Evolutionary conservation across 2,888 invertebrate genomes (phyloP), one percentile per base, ranked within the genome.

Genomic region (Keiferia lycopersicella): DNA sequence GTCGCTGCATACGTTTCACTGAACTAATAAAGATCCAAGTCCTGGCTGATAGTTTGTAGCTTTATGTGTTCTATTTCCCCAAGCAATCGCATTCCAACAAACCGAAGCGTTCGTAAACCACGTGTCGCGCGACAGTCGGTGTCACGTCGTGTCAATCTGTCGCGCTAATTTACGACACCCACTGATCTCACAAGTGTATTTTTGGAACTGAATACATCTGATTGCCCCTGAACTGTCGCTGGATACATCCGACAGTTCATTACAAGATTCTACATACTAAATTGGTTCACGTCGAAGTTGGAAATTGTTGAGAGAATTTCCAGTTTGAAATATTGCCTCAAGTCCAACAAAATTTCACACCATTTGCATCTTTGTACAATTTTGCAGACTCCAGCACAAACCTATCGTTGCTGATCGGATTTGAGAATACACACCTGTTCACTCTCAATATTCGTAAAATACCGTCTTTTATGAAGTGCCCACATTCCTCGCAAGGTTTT

Each of bases 91-190:
- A 64, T 73, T 79, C 77, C 80, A 70, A 58, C 18, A 18, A 20
- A 58, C 18, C 26, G 39, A 18, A 7, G 58, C 12, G 41, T n/a
- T 22, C 20, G 22, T 59, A 60, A 60, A 60, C 45, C 41, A 45
- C 7, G 45, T 60, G 26, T 22, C 41, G 20, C 22, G 60, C 16
- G 48, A 22, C 48, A 48, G 74, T 72, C 65, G 68, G 71, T 58
- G 73, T 68, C 39, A 14, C 41, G 67, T 64, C 58, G 66, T 67
- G 83, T 82, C 84, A 80, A 78, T 80, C 80, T 78, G 78, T 77
- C 80, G 75, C 77, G 73, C 74, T 80, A 79, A 80, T 81, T 81
- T 80, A 83, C 79, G 76, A 76, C 73, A 68, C 62, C 20, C 41
- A 53, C 62, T 59, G 57, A 39, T 65, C 63, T 65, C 66, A 70